Evolutionary conservation across 2,113 vertebrate species (phyloP), one percentile per base, ranked within the genome.

Genomic region (Stegostoma tigrinum): DNA sequence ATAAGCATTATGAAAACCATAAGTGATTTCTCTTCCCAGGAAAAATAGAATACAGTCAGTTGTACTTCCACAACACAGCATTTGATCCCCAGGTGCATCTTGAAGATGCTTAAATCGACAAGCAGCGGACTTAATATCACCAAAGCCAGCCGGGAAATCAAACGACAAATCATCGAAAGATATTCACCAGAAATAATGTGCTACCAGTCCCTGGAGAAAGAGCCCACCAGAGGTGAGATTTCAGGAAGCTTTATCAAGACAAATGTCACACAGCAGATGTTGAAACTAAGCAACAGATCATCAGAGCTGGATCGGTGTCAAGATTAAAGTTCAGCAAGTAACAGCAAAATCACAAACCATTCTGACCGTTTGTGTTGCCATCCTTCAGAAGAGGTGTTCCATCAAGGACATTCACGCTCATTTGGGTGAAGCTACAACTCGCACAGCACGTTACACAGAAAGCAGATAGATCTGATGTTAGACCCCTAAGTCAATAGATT

Each of bases 201-300:
- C 55, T 61, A 14, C 52, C 3, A 6, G 23, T 83, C 80, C 80
- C 38, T 83, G 80, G 38, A 83, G 80, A 42, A 42, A 38, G 19
- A 38, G 89, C 34, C 14, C 61, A 93, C 19, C 34, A 23, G 89
- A 38, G 34, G 89, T 38, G 61, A 93, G 61, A 17, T 93, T 64
- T 34, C 19, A 38, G 89, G 23, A 14, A 34, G 38, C 34, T 93
- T 67, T 19, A 42, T 67, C 89, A 2, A 66, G 89, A 23, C 89
- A 93, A 93, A 93, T 93, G 89, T 93, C 89, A 93, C 2, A 17
- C 34, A 93, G 89, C 89, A 93, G 14, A 38, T 93, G 89, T 66
- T 24, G 85, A 55, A 52, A 52, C 48, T 14, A 38, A 21, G 61
- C 61, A 93, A 93, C 64, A 38, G 19, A 66, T 83, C 38, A 93